phyloP scores from a whole-genome alignment of 2,797 vertebrate genomes.

The Smutsia gigantea region DNA sequence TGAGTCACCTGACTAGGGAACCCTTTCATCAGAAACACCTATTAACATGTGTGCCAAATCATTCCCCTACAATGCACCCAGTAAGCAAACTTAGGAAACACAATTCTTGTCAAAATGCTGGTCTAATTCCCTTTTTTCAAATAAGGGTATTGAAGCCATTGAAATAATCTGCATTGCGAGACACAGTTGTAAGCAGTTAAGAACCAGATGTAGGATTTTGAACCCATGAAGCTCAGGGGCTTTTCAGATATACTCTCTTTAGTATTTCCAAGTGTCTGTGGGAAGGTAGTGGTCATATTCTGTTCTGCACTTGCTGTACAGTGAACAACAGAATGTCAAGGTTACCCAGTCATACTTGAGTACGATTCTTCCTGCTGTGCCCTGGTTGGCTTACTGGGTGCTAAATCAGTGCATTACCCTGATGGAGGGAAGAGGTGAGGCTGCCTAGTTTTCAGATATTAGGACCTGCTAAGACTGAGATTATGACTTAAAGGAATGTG shows the following conservation, averaged over 20 bases:
- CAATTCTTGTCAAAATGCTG: neutral
- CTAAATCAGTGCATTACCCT: neutral
- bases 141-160: neutral
- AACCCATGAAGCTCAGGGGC: neutral
- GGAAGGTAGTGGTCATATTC: neutral
- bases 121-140: neutral
- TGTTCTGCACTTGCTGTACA: neutral
- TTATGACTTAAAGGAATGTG: neutral
- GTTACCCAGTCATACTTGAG: neutral
- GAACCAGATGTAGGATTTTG: neutral
- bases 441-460: neutral
- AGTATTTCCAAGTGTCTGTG: neutral
- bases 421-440: neutral
- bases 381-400: neutral
- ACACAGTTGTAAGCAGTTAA: neutral
- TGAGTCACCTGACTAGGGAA: neutral
- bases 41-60: neutral
- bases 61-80: neutral
- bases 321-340: constrained; percentile 1
- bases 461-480: neutral
- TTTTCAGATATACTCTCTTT: constrained; percentile 10
- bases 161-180: neutral
- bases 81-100: neutral
- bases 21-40: neutral
- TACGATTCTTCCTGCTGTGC: neutral